Evolutionary conservation across 2,797 vertebrate species (phyloP), one percentile per base, ranked within the genome.

Genomic region (Peromyscus eremicus): DNA sequence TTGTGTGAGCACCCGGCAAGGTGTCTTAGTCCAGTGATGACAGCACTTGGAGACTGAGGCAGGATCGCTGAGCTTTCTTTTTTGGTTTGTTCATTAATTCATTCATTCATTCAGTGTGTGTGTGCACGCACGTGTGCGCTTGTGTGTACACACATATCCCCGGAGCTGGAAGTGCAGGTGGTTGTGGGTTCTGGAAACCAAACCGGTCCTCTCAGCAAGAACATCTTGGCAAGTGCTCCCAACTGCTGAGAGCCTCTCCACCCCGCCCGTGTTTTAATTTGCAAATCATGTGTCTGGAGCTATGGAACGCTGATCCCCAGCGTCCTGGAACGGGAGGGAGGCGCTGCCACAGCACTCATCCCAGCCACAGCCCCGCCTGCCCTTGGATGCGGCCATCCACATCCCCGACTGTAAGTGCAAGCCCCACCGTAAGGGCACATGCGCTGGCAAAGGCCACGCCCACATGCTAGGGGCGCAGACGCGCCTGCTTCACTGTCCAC

Each of bases 401-500:
- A 21, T 13, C 10, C 40, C n/a, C 1, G 2, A 37, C n/a, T 7
- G 5, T 46, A 34, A 2, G 5, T 3, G 2, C 14, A 55, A 55
- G n/a, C 55, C 23, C 17, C 19, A 10, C 0, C 10, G 46, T 34
- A 13, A 3, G 1, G 27, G 32, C 73, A 70, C 40, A 4, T 9
- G 21, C 19, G 0, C 64, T 19, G 37, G 64, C 40, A 0, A 10
- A 25, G 19, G 75, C 89, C 68, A 11, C 57, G 49, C 84, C 64
- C 40, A 32, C 52, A 2, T 0, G 7, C 14, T 12, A 0, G 27
- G 1, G 27, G 81, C 80, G 1, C 55, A 16, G 6, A 37, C 64
- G 81, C 2, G 19, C 92, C 60, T 70, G 95, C 94, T 95, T 92
- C 96, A 82, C 46, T 27, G 16, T 75, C 57, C 60, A 88, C 97